phyloP scores from a whole-genome alignment of 1,140 invertebrate species.

The Bicyclus anynana region DNA sequence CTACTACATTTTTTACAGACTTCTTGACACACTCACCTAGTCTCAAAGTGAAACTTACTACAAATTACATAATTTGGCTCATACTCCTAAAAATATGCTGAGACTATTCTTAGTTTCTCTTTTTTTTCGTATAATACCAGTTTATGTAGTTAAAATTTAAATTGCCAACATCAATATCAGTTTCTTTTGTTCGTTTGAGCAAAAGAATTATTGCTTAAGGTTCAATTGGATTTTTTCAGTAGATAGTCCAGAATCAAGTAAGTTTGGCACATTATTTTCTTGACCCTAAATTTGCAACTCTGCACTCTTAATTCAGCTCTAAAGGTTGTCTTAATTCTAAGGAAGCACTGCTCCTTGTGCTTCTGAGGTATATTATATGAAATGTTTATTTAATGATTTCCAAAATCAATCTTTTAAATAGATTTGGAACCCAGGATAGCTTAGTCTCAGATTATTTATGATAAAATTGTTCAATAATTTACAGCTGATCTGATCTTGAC shows the following conservation, averaged over 20 bases:
- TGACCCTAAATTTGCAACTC: conserved; percentile 30
- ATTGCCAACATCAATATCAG: conserved; percentile 20
- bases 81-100: conserved; percentile 60
- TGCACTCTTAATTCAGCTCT: conserved; percentile 41
- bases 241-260: conserved; percentile 15
- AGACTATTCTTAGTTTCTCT: conserved; percentile 41
- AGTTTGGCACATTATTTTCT: conserved; percentile 60
- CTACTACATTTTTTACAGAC: conserved; percentile 41
- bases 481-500: conserved; percentile 60
- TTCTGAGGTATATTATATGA: conserved; percentile 56
- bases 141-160: conserved; percentile 19
- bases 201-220: conserved; percentile 22
- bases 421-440: conserved; percentile 33
- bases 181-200: conserved; percentile 21
- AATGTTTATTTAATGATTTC: conserved; percentile 24
- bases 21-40: conserved; percentile 44
- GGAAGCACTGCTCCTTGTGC: conserved; percentile 43
- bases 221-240: conserved; percentile 1
- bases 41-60: conserved; percentile 39
- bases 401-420: conserved; percentile 47
- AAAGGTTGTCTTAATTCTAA: conserved; percentile 55
- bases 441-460: conserved; percentile 20
- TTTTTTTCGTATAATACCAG: conserved; percentile 21
- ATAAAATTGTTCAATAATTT: conserved; percentile 19
- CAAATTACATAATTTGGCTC: conserved; percentile 60